These are phyloP conservation scores for Pherbina coryleti DNA, from an alignment of 2,888 invertebrate genomes.

Conservation along the genomic window DNA sequence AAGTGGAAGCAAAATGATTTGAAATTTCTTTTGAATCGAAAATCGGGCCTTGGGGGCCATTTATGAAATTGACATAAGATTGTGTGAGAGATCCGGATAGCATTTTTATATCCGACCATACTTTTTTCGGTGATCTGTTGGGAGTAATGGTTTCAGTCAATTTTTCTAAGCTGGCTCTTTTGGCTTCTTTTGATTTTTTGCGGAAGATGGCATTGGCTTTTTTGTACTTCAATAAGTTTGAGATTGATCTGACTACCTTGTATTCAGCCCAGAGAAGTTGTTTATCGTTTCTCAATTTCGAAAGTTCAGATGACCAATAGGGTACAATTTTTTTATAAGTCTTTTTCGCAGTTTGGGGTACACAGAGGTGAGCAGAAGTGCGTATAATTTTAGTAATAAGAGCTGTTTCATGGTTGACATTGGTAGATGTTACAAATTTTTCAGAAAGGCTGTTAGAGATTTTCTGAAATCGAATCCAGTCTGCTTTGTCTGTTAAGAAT, in stretches of 20 bases:
- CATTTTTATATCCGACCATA: background rate
- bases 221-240: too few species aligned
- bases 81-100: background rate
- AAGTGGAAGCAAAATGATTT: background rate
- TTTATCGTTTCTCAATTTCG: background rate
- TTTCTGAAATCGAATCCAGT: background rate
- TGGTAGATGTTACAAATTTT: background rate
- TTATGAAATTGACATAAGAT: background rate
- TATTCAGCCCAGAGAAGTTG: background rate
- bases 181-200: background rate
- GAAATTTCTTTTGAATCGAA: background rate
- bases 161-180: background rate
- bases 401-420: background rate
- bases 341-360: background rate
- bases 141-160: background rate
- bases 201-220: too few species aligned
- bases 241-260: background rate
- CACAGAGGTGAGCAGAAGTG: background rate
- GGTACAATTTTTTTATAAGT: background rate
- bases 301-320: background rate
- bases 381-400: background rate
- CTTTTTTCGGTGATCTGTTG: background rate
- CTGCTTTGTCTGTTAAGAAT: background rate
- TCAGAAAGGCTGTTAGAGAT: background rate
- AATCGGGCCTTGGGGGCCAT: background rate